A percentile compares a stretch with the other conserved stretches of the same genome.
Conservation (phyloP, 2,888 invertebrate genomes). For the Harpalus rufipes region DNA sequence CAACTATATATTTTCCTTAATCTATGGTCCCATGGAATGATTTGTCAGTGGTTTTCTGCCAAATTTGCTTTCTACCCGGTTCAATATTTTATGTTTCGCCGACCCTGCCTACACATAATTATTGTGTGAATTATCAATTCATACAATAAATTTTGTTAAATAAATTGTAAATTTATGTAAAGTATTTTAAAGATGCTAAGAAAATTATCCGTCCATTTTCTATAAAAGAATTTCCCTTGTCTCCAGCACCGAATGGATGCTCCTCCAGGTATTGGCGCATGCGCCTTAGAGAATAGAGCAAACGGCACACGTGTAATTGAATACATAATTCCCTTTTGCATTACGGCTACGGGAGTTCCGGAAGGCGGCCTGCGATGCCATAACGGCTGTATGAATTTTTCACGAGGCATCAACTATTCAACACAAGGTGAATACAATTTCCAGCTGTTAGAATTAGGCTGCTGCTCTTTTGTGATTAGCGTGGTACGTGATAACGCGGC, state of each 20-base stretch:
- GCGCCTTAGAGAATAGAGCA: constrained; percentile 42
- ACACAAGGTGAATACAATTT: constrained; percentile 64
- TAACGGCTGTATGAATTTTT: constrained; percentile 62
- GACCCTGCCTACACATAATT: too few relatives aligned
- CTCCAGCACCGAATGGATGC: neutral
- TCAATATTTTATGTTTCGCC: too few relatives aligned
- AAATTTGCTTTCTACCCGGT: too few relatives aligned
- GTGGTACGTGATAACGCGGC: constrained; percentile 40
- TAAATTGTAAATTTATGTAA: too few relatives aligned
- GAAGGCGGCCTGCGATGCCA: constrained; percentile 8
- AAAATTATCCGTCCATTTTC: too few relatives aligned
- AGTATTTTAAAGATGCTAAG: too few relatives aligned
- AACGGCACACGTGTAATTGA: constrained; percentile 65
- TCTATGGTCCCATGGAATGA: too few relatives aligned
- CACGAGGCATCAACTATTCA: constrained; percentile 61
- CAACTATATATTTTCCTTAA: too few relatives aligned
- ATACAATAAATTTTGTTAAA: neutral
- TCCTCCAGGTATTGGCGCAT: constrained; percentile 15
- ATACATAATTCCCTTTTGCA: constrained; percentile 67
- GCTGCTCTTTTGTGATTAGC: constrained; percentile 64
- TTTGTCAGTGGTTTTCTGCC: too few relatives aligned
- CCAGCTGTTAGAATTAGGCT: constrained; percentile 56
- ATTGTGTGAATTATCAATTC: neutral
- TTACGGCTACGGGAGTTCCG: constrained; percentile 33
- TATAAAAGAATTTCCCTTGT: neutral